Conservation (phyloP, 2,797 vertebrate genomes). For the Pogoniulus pusillus region DNA sequence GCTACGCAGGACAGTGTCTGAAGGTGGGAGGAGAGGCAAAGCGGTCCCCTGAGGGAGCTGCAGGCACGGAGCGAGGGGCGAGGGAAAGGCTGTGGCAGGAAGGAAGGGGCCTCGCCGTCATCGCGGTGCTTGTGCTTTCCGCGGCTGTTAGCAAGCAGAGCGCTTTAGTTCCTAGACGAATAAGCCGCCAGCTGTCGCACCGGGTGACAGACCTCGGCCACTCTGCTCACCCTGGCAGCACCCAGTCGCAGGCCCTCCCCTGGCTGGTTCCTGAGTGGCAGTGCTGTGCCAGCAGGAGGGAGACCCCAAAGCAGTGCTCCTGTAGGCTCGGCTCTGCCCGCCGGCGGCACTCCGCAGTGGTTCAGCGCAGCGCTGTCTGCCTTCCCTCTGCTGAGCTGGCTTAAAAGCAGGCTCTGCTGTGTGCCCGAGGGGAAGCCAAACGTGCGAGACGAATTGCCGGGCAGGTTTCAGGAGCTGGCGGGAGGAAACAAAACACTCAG, state of each 20-base stretch:
- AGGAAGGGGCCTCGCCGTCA: not conserved
- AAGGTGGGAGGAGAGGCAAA: not conserved
- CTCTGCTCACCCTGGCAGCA: not conserved
- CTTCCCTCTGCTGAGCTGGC: not conserved
- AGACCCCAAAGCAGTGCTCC: not conserved
- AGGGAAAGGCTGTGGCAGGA: not conserved
- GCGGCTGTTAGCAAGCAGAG: not conserved
- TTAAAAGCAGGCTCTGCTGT: not conserved
- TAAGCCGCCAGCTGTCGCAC: not conserved
- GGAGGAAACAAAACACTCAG: not conserved
- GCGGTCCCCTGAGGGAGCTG: not conserved
- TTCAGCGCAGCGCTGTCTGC: not conserved
- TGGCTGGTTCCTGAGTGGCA: not conserved
- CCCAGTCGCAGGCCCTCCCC: not conserved
- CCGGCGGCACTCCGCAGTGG: not conserved
- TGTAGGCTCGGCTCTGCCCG: not conserved
- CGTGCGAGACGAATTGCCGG: not conserved
- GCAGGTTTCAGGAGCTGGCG: not conserved
- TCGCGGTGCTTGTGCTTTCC: not conserved
- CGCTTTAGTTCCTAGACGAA: not conserved
- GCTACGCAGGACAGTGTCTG: not conserved
- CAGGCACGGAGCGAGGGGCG: not conserved
- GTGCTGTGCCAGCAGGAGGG: not conserved
- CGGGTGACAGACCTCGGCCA: not conserved
- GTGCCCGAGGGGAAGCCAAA: not conserved